These are phyloP conservation scores for Allygus modestus DNA, from an alignment of 2,888 invertebrate genomes.

Conservation along the genomic window DNA sequence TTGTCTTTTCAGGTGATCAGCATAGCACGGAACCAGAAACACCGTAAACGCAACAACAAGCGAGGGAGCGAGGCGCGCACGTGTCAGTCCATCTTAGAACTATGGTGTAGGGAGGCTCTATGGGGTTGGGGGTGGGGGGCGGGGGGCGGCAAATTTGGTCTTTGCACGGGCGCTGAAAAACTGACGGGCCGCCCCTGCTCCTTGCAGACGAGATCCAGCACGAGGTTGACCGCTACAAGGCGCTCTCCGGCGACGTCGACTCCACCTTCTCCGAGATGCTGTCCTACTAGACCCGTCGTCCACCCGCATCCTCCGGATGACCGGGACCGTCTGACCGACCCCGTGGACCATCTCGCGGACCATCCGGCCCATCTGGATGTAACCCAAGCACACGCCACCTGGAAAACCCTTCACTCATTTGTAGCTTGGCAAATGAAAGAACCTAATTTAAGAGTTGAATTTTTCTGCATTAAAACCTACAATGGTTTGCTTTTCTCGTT, in stretches of 20 bases:
- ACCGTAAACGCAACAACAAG: too few relatives aligned
- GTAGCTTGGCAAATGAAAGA: slow-evolving; percentile 43
- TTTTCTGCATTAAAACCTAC: background rate
- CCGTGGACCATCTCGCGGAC: slow-evolving; percentile 13
- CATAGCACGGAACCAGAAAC: too few relatives aligned
- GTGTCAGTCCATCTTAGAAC: too few relatives aligned
- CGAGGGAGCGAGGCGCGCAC: too few relatives aligned
- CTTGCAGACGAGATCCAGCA: slow-evolving; percentile 90
- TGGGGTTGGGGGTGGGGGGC: too few relatives aligned
- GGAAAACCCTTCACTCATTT: slow-evolving; percentile 29
- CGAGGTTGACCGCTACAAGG: slow-evolving; percentile 89
- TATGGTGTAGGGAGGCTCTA: too few relatives aligned
- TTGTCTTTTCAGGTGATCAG: too few relatives aligned
- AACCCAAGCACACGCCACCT: slow-evolving; percentile 9
- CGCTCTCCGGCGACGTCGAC: slow-evolving; percentile 86
- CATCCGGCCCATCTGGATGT: background rate
- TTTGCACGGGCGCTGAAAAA: too few relatives aligned
- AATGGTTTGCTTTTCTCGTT: slow-evolving; percentile 31
- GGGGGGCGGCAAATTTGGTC: too few relatives aligned
- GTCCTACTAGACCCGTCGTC: slow-evolving; percentile 48
- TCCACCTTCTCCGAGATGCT: slow-evolving; percentile 82
- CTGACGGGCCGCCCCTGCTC: too few relatives aligned
- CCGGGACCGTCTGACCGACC: background rate
- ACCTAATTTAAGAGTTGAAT: slow-evolving; percentile 48
- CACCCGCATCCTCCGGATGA: background rate